These are phyloP conservation scores for Menidia menidia DNA, from an alignment of 2,797 vertebrate species.

Conservation along the genomic window DNA sequence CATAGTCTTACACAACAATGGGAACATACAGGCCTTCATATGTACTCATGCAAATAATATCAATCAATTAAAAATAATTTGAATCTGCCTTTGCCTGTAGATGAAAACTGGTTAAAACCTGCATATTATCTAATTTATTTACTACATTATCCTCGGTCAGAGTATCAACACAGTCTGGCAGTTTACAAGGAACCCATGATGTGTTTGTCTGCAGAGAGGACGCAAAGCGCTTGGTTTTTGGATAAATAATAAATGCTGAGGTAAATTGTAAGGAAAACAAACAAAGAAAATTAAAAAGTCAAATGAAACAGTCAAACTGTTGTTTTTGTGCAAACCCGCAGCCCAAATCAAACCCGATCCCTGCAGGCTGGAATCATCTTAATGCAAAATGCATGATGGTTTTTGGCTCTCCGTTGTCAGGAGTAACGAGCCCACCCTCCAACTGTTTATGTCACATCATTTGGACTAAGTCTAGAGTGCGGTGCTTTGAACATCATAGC, in stretches of 20 bases:
- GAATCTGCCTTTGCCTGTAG: neutral
- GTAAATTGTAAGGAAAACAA: too few species aligned
- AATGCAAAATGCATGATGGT: slow-evolving; percentile 36
- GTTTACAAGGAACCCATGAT: neutral
- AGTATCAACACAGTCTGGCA: neutral
- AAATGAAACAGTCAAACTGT: neutral
- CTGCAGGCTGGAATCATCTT: slow-evolving; percentile 41
- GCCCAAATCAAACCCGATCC: slow-evolving; percentile 38
- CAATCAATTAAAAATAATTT: slow-evolving; percentile 13
- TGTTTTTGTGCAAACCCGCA: slow-evolving; percentile 10
- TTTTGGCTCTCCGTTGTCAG: slow-evolving; percentile 35
- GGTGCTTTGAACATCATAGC: slow-evolving; percentile 3
- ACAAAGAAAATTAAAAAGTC: neutral
- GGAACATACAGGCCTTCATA: slow-evolving; percentile 21
- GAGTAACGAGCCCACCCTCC: slow-evolving; percentile 32
- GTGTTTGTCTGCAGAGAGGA: slow-evolving; percentile 18
- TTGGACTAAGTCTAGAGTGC: slow-evolving; percentile 14
- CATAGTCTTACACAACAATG: slow-evolving; percentile 15
- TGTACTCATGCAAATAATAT: slow-evolving; percentile 32
- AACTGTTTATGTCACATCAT: slow-evolving; percentile 29
- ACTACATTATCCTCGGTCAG: neutral
- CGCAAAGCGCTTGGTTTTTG: slow-evolving; percentile 14
- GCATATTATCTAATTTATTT: neutral
- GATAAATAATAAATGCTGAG: neutral
- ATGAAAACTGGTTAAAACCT: slow-evolving; percentile 10